Evolutionary conservation across 1,140 invertebrate species (phyloP), one percentile per base, ranked within the genome.

Genomic region (Augochlora pura): DNA sequence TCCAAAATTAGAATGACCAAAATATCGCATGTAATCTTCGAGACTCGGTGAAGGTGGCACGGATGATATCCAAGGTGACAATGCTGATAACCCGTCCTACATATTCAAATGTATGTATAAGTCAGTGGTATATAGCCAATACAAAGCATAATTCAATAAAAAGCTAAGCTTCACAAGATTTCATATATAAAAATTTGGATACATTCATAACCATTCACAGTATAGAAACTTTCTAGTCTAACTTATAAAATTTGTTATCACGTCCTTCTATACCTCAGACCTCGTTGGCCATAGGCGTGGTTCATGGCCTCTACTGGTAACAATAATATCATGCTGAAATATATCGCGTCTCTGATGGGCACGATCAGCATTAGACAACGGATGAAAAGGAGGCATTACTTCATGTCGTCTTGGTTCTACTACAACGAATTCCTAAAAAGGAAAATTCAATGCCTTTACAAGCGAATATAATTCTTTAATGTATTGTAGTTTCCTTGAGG

Each of bases 311-410:
- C 32, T 32, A 32, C 32, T 32, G 32, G 32, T 94, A 71, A 95
- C 88, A 87, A 94, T 68, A 94, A 93, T 85, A 93, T 46, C 89
- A 49, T 93, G 89, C 64, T 89, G 93, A 38, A 75, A 89, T 83
- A 83, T 52, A 32, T 62, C 82, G 21, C 77, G 57, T 38, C 91
- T 91, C 67, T 83, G 88, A 70, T 89, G 87, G 64, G 81, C 86
- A 59, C 92, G 91, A 88, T 95, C 94, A 89, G 95, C 95, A 88
- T 96, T 95, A 85, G 94, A 94, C 91, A 95, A 94, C 90, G 95
- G 94, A 83, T 94, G 94, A 57, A 88, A 85, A 27, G 90, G 81
- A 57, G 88, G 82, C 27, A 88, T 79, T 71, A 87, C 79, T 49
- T 90, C 84, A 12, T 81, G 77, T 12, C 78, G 80, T 38, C 70